phyloP scores from a whole-genome alignment of 2,888 invertebrate genomes.

The Dasypogon diadema region DNA sequence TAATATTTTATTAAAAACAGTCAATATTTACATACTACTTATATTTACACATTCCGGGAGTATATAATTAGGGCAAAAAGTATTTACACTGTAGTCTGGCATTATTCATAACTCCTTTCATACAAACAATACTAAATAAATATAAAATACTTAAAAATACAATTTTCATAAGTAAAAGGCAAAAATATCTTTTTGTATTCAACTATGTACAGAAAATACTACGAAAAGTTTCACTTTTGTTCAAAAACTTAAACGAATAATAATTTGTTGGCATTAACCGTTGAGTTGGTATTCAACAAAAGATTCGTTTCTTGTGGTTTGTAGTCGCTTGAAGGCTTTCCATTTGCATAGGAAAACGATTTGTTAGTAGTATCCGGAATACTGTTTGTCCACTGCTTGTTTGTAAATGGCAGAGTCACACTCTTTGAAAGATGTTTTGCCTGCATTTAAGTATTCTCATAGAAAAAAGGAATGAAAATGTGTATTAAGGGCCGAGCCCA shows the following conservation, averaged over 20 bases:
- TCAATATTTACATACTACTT: too few relatives aligned
- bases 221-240: neutral
- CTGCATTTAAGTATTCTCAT: conserved; percentile 68
- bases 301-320: conserved; percentile 53
- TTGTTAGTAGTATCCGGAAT: neutral
- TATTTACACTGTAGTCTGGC: too few relatives aligned
- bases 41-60: too few relatives aligned
- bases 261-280: conserved; percentile 63
- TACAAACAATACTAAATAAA: too few relatives aligned
- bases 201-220: neutral
- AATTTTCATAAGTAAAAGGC: conserved; percentile 43
- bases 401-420: conserved; percentile 71
- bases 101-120: too few relatives aligned
- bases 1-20: too few relatives aligned
- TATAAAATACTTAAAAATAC: conserved; percentile 25
- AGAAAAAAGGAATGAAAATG: too few relatives aligned
- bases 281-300: conserved; percentile 59
- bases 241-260: conserved; percentile 64
- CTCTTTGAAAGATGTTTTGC: conserved; percentile 79
- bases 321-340: conserved; percentile 58
- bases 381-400: conserved; percentile 62
- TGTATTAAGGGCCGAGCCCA: too few relatives aligned
- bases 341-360: conserved; percentile 56
- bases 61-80: too few relatives aligned
- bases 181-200: neutral